Percentiles rank a stretch among this genome's conserved stretches.
phyloP scores from a whole-genome alignment of 2,113 vertebrate genomes.

The Erythrolamprus reginae region DNA sequence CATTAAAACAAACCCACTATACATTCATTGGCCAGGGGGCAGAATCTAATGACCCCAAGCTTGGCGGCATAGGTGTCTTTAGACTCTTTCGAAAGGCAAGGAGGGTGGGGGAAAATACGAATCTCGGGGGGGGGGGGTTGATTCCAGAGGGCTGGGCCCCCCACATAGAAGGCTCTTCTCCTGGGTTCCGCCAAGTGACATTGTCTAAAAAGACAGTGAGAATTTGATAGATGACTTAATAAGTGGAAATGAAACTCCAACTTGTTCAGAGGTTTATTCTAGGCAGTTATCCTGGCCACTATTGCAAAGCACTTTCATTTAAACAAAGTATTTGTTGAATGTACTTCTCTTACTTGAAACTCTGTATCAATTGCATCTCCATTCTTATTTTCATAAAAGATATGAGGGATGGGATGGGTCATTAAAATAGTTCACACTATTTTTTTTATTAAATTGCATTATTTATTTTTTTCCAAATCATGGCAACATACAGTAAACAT shows the following conservation, averaged over 20 bases:
- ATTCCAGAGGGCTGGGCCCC: too few species aligned
- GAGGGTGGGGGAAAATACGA: too few species aligned
- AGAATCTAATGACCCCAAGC: too few species aligned
- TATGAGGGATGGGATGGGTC: background rate
- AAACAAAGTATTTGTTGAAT: rapidly evolving
- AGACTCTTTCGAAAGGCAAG: too few species aligned
- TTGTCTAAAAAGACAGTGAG: background rate
- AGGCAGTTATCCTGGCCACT: background rate
- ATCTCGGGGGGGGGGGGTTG: too few species aligned
- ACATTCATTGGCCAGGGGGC: too few species aligned
- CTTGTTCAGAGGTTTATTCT: background rate
- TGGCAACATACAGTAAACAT: constrained; percentile 39
- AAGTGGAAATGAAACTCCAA: background rate
- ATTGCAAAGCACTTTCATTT: background rate
- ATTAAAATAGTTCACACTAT: constrained; percentile 30
- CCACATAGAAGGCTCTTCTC: too few species aligned
- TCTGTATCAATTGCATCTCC: constrained; percentile 18
- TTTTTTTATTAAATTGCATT: constrained; percentile 32
- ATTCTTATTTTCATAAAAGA: constrained; percentile 42
- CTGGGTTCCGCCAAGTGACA: too few species aligned
- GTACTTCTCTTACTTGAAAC: constrained; percentile 11
- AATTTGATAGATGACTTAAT: background rate
- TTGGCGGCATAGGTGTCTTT: too few species aligned
- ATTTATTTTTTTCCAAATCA: constrained; percentile 35
- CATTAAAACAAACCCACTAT: too few species aligned